phyloP scores from a whole-genome alignment of 2,888 invertebrate genomes.

The Mamestra brassicae region DNA sequence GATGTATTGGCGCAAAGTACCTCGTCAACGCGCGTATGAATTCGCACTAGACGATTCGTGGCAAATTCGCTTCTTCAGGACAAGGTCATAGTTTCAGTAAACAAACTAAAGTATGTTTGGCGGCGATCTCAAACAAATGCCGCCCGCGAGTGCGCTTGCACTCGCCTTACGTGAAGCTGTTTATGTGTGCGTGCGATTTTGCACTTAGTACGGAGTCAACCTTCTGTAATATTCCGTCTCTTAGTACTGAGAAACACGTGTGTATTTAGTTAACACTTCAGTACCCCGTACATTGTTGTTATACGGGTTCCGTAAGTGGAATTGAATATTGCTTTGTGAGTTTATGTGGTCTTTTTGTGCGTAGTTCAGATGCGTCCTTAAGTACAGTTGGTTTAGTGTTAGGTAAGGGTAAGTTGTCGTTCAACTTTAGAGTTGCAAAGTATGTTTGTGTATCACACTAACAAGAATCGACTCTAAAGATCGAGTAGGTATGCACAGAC shows the following conservation, averaged over 20 bases:
- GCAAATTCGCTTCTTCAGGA: too few relatives aligned
- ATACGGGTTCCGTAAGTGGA: constrained; percentile 35
- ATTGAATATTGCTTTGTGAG: constrained; percentile 35
- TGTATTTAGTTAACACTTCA: constrained; percentile 47
- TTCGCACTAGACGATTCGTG: too few relatives aligned
- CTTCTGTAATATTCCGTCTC: background rate
- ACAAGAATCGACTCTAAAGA: too few relatives aligned
- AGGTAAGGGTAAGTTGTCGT: background rate
- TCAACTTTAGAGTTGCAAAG: background rate
- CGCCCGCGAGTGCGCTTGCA: background rate
- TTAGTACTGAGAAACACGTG: constrained; percentile 16
- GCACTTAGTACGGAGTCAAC: background rate
- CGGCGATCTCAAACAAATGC: background rate
- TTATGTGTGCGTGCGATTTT: background rate
- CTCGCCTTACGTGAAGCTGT: background rate
- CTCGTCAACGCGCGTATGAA: too few relatives aligned
- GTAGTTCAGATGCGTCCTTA: background rate
- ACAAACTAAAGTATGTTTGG: too few relatives aligned
- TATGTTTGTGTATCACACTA: background rate
- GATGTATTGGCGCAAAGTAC: too few relatives aligned
- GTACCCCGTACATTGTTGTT: constrained; percentile 38
- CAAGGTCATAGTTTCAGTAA: too few relatives aligned
- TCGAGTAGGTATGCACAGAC: too few relatives aligned
- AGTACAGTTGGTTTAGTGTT: background rate
- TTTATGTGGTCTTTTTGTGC: constrained; percentile 24